Base-by-base conservation (phyloP, 2,113 vertebrate species). In the Semnornis frantzii region DNA sequence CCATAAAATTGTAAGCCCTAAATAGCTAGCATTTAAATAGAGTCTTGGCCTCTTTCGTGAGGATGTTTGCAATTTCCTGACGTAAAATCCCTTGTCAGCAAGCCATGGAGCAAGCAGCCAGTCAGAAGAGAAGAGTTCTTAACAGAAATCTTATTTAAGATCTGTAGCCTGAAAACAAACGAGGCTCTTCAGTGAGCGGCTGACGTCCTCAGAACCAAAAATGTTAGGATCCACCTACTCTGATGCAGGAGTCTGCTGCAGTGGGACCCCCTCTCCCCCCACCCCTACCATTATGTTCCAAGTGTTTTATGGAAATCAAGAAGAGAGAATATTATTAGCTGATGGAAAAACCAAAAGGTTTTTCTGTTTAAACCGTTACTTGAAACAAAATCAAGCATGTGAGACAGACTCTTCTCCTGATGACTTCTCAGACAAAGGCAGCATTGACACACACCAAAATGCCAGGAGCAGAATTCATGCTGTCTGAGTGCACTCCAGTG, bases 341-440 rank as follows among this genome's bases (percentile, higher is more conserved):
- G 0, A 20, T n/a, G 65, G 73, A 66, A 77, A 68, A 91, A 14
- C 7, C 46, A 37, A 48, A 79, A 58, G 12, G 10, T 44, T 94
- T 94, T 59, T 89, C 46, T 52, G 12, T 85, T 88, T 72, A 64
- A 86, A 50, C 12, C 3, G 0, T 94, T 84, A 68, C 23, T 85
- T 82, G 89, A 89, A 90, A 39, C 10, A 25, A 77, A 92, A 44
- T 62, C 76, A 54, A 33, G 78, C 62, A 37, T 54, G 72, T 85
- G 54, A 82, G 85, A 82, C 48, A 57, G 69, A 74, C 66, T 93
- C 82, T 92, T 62, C 79, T 95, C 57, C 81, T 20, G 28, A 48
- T 87, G 91, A 3, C 76, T 92, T 59, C 5, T 10, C 33, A 39
- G 87, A 93, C 91, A 94, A 96, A 91, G 87, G 82, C 91, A 50